Conservation (phyloP, 2,113 vertebrate species). For the Atherinomorus stipes region DNA sequence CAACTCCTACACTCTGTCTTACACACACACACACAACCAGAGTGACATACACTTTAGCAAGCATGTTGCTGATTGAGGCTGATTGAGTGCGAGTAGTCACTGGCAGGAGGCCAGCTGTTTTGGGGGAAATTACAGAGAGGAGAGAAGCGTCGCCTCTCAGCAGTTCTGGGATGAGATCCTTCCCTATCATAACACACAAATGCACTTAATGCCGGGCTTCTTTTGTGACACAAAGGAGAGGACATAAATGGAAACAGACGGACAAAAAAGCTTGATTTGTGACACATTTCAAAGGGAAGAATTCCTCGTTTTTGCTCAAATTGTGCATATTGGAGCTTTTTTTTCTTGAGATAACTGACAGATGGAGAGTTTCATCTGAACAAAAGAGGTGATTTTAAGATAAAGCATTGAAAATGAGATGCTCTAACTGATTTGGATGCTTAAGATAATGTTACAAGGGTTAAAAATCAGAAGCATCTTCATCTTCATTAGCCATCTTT, state of each 20-base stretch:
- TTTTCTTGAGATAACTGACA: conserved; percentile 7
- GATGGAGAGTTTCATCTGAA: conserved; percentile 24
- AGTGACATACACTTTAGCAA: conserved; percentile 34
- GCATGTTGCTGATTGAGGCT: conserved; percentile 65
- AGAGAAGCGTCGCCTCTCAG: conserved; percentile 53
- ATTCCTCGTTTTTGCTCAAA: conserved; percentile 24
- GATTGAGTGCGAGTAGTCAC: conserved; percentile 51
- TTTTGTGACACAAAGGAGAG: conserved; percentile 22
- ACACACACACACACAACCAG: conserved; percentile 10
- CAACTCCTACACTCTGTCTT: background rate
- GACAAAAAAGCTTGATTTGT: conserved; percentile 39
- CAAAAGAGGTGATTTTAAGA: conserved; percentile 15
- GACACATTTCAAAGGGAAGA: conserved; percentile 46
- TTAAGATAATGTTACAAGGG: background rate
- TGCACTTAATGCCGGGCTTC: background rate
- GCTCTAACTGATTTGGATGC: conserved; percentile 4
- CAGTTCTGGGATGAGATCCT: conserved; percentile 40
- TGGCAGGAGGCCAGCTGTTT: conserved; percentile 68
- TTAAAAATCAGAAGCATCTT: background rate
- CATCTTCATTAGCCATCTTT: no score
- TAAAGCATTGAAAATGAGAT: conserved; percentile 3
- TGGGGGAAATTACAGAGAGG: conserved; percentile 46
- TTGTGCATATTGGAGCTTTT: conserved; percentile 31
- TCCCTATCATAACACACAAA: background rate
- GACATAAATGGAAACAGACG: conserved; percentile 5